phyloP scores from a whole-genome alignment of 2,797 vertebrate genomes.

The Champsocephalus gunnari region DNA sequence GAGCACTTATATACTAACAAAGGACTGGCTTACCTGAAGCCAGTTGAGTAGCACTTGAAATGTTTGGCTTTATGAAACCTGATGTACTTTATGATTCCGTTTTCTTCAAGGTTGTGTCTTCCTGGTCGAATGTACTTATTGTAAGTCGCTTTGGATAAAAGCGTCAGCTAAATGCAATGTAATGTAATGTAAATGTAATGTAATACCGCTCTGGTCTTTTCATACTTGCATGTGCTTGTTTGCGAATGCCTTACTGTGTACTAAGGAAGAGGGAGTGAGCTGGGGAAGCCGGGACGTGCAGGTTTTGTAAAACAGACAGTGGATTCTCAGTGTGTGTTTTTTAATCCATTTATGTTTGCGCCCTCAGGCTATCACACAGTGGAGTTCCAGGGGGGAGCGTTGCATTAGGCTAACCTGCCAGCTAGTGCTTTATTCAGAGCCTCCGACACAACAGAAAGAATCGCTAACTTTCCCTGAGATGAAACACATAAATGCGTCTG shows the following conservation, averaged over 20 bases:
- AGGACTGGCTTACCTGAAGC: too few relatives aligned
- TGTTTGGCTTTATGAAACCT: too few relatives aligned
- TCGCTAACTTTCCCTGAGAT: slow-evolving; percentile 47
- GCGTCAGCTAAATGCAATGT: too few relatives aligned
- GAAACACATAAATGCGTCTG: slow-evolving; percentile 48
- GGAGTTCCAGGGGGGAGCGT: slow-evolving; percentile 63
- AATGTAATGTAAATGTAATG: too few relatives aligned
- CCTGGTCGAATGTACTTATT: too few relatives aligned
- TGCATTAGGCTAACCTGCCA: slow-evolving; percentile 68
- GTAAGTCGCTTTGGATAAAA: too few relatives aligned
- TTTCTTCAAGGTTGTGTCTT: too few relatives aligned
- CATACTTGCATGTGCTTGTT: slow-evolving; percentile 36
- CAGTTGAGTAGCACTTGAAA: too few relatives aligned
- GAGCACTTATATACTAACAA: too few relatives aligned
- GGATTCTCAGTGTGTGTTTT: slow-evolving; percentile 54
- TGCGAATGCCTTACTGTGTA: slow-evolving; percentile 20
- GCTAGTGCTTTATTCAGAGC: slow-evolving; percentile 65
- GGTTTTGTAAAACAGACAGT: slow-evolving; percentile 56
- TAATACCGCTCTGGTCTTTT: slow-evolving; percentile 31
- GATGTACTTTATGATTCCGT: too few relatives aligned
- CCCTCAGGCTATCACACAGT: slow-evolving; percentile 61
- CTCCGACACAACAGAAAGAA: slow-evolving; percentile 54
- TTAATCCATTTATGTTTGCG: slow-evolving; percentile 74
- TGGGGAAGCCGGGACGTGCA: slow-evolving; percentile 7
- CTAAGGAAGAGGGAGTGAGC: slow-evolving; percentile 13